A percentile compares a stretch with the other conserved stretches of the same genome.
These are phyloP conservation scores for Thomomys bottae DNA, from an alignment of 2,113 vertebrate species.

Conservation along the genomic window DNA sequence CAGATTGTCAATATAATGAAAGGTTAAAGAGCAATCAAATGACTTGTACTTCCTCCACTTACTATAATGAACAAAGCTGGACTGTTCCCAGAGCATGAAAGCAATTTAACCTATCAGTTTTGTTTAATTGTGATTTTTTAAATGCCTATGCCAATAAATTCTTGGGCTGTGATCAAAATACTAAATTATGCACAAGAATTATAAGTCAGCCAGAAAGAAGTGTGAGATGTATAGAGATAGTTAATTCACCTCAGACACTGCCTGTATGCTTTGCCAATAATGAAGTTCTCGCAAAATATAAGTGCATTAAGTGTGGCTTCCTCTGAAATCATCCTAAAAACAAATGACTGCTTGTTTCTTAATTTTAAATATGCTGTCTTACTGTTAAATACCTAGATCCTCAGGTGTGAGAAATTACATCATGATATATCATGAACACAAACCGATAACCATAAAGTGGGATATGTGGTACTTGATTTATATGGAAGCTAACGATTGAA, in stretches of 20 bases:
- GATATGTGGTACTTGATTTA: background rate
- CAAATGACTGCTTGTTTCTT: background rate
- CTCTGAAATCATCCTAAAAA: conserved; percentile 19
- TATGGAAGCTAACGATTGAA: background rate
- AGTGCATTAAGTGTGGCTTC: background rate
- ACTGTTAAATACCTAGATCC: background rate
- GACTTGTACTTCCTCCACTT: conserved; percentile 38
- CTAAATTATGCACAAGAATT: conserved; percentile 33
- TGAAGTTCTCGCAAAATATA: background rate
- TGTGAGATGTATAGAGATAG: background rate
- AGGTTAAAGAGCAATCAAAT: conserved; percentile 76
- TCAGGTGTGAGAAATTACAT: background rate
- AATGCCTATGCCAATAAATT: conserved; percentile 1
- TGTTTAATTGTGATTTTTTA: conserved; percentile 59
- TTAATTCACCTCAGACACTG: background rate
- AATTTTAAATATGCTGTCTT: conserved; percentile 26
- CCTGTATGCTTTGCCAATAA: background rate
- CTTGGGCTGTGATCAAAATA: background rate
- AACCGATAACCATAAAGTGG: background rate
- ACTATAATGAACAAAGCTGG: conserved; percentile 58
- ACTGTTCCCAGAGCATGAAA: conserved; percentile 42
- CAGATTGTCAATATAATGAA: conserved; percentile 73
- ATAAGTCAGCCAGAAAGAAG: conserved; percentile 38
- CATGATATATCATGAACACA: background rate
- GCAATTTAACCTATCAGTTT: conserved; percentile 33